Conservation (phyloP, 2,113 vertebrate genomes). For the Amblyornis subalaris region DNA sequence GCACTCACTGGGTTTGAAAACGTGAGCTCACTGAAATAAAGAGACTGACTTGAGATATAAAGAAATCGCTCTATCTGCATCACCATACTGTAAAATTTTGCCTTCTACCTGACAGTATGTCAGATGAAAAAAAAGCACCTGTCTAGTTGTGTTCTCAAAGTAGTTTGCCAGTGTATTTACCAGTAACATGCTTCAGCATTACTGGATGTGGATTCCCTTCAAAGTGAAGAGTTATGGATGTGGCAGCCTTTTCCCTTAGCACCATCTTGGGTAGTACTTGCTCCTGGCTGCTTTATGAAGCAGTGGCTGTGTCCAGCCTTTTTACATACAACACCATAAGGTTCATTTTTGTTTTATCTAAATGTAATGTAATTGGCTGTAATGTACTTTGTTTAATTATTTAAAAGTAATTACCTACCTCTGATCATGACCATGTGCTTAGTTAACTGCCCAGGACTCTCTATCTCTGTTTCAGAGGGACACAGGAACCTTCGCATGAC, state of each 20-base stretch:
- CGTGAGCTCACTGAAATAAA: background rate
- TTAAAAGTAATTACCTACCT: constrained; percentile 22
- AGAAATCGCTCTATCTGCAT: background rate
- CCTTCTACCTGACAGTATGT: background rate
- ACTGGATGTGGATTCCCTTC: background rate
- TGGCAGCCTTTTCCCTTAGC: background rate
- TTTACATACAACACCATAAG: background rate
- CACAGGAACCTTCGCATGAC: constrained; percentile 92
- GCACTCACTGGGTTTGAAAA: background rate
- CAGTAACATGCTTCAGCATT: background rate
- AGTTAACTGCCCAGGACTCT: constrained; percentile 73
- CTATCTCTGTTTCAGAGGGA: constrained; percentile 95
- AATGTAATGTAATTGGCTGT: constrained; percentile 37
- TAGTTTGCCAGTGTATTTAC: background rate
- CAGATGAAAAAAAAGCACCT: background rate
- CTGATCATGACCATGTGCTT: constrained; percentile 23
- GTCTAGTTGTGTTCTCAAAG: background rate
- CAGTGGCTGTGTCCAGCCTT: background rate
- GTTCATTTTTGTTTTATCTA: background rate
- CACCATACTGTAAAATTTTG: background rate
- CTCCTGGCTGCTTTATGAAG: background rate
- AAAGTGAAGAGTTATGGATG: background rate
- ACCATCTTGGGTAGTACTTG: background rate
- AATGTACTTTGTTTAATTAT: constrained; percentile 34
- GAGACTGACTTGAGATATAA: background rate